These are phyloP conservation scores for Varecia variegata DNA, from an alignment of 2,797 vertebrate genomes.

Conservation along the genomic window DNA sequence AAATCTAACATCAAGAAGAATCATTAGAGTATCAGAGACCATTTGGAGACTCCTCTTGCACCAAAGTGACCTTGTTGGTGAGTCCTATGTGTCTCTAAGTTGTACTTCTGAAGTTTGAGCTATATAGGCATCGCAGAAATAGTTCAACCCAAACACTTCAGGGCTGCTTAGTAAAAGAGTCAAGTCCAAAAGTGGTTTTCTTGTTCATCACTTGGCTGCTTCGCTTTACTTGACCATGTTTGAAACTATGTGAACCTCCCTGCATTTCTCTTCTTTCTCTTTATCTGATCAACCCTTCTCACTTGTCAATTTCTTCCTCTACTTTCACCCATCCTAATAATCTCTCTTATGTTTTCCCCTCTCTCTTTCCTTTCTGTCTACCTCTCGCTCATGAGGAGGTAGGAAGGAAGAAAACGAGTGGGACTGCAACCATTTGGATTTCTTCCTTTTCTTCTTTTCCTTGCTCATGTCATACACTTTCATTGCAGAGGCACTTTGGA, in stretches of 20 bases:
- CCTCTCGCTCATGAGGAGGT: not conserved
- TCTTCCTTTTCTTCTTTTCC: not conserved
- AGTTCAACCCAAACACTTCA: not conserved
- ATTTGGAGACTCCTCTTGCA: not conserved
- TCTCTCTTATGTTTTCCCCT: not conserved
- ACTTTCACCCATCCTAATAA: not conserved
- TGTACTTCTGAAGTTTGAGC: not conserved
- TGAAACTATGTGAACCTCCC: not conserved
- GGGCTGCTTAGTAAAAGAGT: not conserved
- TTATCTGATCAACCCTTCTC: not conserved
- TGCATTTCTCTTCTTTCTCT: not conserved
- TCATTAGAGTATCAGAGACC: not conserved
- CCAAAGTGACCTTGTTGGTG: not conserved
- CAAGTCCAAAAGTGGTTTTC: not conserved
- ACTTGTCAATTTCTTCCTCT: not conserved
- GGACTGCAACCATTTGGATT: not conserved
- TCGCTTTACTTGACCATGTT: not conserved
- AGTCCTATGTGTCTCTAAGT: not conserved
- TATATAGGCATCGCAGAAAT: not conserved
- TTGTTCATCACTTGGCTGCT: not conserved
- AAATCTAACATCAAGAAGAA: not conserved
- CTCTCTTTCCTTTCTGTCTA: not conserved
- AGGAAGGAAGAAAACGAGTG: not conserved
- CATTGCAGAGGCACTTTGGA: not conserved
- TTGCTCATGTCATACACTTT: not conserved